phyloP scores from a whole-genome alignment of 2,797 vertebrate species.

The Echeneis naucrates region DNA sequence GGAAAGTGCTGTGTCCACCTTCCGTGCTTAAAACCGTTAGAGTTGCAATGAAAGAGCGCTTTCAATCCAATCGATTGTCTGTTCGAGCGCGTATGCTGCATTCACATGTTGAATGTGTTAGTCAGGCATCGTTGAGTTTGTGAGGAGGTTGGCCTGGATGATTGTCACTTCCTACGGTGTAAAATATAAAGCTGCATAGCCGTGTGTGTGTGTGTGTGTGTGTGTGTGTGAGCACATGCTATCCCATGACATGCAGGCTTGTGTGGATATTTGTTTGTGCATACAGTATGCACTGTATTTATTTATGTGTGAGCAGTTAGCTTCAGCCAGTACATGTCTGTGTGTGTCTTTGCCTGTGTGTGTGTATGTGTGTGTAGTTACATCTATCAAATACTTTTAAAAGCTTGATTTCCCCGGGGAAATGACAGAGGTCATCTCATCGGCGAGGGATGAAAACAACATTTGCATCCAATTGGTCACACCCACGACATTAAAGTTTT shows the following conservation, averaged over 20 bases:
- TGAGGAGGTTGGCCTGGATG: constrained; percentile 48
- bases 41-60: constrained; percentile 55
- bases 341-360: constrained; percentile 25
- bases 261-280: constrained; percentile 45
- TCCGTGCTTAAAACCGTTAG: constrained; percentile 45
- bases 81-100: constrained; percentile 34
- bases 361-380: constrained; percentile 69
- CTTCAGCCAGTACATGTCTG: constrained; percentile 10
- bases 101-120: constrained; percentile 70
- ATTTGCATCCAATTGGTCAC: constrained; percentile 99
- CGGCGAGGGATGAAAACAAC: constrained; percentile 95
- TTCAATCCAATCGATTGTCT: constrained; percentile 66
- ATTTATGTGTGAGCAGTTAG: constrained; percentile 31
- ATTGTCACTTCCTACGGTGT: constrained; percentile 31
- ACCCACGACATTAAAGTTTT: constrained; percentile 96
- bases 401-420: constrained; percentile 92
- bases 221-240: constrained; percentile 17
- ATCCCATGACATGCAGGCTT: constrained; percentile 39
- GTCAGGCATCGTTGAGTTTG: constrained; percentile 55
- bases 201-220: constrained; percentile 10
- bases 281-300: constrained; percentile 22
- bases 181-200: constrained; percentile 44
- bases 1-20: constrained; percentile 59
- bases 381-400: constrained; percentile 86
- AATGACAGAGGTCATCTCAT: constrained; percentile 94